Evolutionary conservation across 2,888 invertebrate species (phyloP).

Genomic region (Cryptops parisi): DNA sequence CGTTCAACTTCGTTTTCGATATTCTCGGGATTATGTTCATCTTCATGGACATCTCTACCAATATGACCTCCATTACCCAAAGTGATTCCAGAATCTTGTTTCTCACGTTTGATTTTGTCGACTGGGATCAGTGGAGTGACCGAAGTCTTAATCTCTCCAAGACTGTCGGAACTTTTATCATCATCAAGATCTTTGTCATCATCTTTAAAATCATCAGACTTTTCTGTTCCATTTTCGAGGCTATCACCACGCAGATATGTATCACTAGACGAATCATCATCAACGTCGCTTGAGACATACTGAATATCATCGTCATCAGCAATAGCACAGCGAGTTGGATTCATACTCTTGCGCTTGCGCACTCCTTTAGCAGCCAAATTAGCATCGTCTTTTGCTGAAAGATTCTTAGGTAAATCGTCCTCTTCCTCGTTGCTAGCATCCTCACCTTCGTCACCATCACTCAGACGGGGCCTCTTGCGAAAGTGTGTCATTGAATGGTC

Average conservation of each 20-base stretch:
- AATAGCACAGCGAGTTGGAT: conserved; percentile 62
- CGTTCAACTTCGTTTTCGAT: conserved; percentile 27
- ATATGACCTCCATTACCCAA: not conserved
- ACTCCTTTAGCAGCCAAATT: conserved; percentile 46
- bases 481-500: conserved; percentile 12
- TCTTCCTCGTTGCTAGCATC: conserved; percentile 22
- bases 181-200: conserved; percentile 25
- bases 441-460: conserved; percentile 23
- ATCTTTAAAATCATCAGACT: conserved; percentile 23
- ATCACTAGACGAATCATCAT: conserved; percentile 47
- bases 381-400: conserved; percentile 45
- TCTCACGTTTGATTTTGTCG: conserved; percentile 15
- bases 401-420: conserved; percentile 35
- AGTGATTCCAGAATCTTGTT: conserved; percentile 8
- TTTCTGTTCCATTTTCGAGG: conserved; percentile 24
- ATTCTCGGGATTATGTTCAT: conserved; percentile 15
- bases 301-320: conserved; percentile 32
- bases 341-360: conserved; percentile 74
- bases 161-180: conserved; percentile 21
- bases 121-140: conserved; percentile 8
- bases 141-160: conserved; percentile 10
- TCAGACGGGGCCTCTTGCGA: conserved; percentile 8
- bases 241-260: conserved; percentile 34
- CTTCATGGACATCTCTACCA: conserved; percentile 16
- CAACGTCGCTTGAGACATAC: conserved; percentile 41